A percentile compares a stretch with the other conserved stretches of the same genome.
Evolutionary conservation across 2,888 invertebrate genomes (phyloP).

Genomic region (Campoplex capitator): DNA sequence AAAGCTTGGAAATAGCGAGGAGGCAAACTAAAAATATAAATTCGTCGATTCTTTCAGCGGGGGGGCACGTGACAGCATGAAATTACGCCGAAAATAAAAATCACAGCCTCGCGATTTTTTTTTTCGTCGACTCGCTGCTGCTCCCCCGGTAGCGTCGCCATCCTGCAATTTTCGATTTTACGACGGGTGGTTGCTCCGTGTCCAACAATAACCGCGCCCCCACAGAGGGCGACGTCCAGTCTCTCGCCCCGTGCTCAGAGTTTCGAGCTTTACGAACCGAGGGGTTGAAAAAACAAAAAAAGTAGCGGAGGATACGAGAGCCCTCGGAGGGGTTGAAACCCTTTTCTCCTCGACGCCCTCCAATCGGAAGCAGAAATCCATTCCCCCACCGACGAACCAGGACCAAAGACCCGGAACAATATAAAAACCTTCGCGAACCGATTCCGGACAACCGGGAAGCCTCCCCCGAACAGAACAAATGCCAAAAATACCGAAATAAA

Average conservation of each 20-base stretch:
- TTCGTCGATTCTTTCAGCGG: no score
- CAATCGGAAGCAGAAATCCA: constrained; percentile 6
- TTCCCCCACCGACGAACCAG: neutral
- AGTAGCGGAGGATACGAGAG: neutral
- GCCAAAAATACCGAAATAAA: no score
- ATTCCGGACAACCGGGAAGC: neutral
- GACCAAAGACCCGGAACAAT: neutral
- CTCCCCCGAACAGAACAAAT: neutral
- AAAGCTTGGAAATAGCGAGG: no score
- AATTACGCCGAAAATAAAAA: neutral
- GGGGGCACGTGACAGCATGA: no score
- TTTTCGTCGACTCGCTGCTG: neutral
- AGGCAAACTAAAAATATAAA: no score
- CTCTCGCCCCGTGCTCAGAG: neutral
- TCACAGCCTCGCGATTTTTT: neutral
- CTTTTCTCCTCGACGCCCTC: neutral
- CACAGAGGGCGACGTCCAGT: neutral
- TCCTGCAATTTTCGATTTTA: neutral
- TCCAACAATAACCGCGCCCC: neutral
- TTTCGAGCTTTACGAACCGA: neutral
- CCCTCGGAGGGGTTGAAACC: neutral
- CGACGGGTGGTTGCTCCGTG: neutral
- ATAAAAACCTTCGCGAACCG: neutral
- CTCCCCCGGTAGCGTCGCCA: no score
- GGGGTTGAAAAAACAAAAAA: neutral